Conservation (phyloP, 2,797 vertebrate species). For the Spinibarbus caldwelli region DNA sequence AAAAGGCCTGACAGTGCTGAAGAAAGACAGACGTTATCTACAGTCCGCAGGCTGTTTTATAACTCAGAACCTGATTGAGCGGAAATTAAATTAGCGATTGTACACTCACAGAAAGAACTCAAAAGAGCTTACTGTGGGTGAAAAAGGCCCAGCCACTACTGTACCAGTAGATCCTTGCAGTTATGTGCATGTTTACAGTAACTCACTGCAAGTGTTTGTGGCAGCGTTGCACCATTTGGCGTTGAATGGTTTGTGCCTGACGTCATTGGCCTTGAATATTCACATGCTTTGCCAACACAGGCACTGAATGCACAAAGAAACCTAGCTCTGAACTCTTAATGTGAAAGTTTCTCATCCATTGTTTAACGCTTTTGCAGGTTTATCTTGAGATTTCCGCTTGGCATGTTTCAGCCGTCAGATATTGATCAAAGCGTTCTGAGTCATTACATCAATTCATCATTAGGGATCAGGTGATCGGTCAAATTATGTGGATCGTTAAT, state of each 20-base stretch:
- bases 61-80: not conserved
- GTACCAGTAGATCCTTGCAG: not conserved
- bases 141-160: not conserved
- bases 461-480: slow-evolving; percentile 3
- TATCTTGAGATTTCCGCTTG: slow-evolving; percentile 27
- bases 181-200: slow-evolving; percentile 22
- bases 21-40: slow-evolving; percentile 37
- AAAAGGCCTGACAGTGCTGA: not conserved
- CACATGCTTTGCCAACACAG: slow-evolving; percentile 16
- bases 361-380: slow-evolving; percentile 51
- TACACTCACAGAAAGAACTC: not conserved
- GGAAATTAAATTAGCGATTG: slow-evolving; percentile 40
- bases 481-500: not conserved
- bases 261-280: slow-evolving; percentile 46
- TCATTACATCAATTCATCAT: not conserved
- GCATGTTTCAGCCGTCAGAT: not conserved
- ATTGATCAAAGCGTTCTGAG: not conserved
- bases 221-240: not conserved
- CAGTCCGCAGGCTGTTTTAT: slow-evolving; percentile 17
- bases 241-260: slow-evolving; percentile 39
- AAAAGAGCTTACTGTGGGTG: not conserved
- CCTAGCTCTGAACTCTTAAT: not conserved
- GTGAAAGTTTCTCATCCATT: slow-evolving; percentile 45
- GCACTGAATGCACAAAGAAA: not conserved
- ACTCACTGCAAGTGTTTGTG: not conserved